phyloP scores from a whole-genome alignment of 2,113 vertebrate genomes.

The Ginglymostoma cirratum region DNA sequence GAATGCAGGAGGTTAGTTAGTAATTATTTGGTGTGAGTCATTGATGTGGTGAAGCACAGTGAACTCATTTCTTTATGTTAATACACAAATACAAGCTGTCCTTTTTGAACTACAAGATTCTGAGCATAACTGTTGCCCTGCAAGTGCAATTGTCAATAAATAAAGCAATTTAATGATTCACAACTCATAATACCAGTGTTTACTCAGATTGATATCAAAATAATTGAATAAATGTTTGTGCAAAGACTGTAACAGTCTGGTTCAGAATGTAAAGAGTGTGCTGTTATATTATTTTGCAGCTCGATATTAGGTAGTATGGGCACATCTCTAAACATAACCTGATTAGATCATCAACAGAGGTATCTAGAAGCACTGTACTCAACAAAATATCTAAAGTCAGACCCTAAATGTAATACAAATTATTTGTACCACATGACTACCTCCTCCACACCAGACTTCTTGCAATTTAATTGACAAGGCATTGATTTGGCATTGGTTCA shows the following conservation, averaged over 20 bases:
- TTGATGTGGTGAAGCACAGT: not conserved
- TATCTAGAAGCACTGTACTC: not conserved
- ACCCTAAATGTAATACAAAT: not conserved
- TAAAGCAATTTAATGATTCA: constrained; percentile 20
- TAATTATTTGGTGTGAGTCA: not conserved
- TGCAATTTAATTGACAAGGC: not conserved
- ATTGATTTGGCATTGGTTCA: not conserved
- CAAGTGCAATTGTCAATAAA: not conserved
- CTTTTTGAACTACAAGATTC: not conserved
- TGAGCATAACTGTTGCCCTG: not conserved
- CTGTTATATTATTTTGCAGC: not conserved
- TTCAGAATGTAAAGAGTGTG: not conserved
- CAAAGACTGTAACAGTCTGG: not conserved
- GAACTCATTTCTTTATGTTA: not conserved
- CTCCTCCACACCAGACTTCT: not conserved
- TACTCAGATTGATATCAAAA: constrained; percentile 9
- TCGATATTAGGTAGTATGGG: not conserved
- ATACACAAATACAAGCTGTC: not conserved
- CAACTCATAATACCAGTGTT: not conserved
- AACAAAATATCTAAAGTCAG: not conserved
- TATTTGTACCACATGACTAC: not conserved
- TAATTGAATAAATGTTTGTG: constrained; percentile 8
- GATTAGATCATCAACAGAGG: not conserved
- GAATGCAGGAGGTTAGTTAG: not conserved
- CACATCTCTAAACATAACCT: not conserved